A percentile compares a stretch with the other conserved stretches of the same genome.
Evolutionary conservation across 2,888 invertebrate species (phyloP).

Genomic region (Athetis lepigone): DNA sequence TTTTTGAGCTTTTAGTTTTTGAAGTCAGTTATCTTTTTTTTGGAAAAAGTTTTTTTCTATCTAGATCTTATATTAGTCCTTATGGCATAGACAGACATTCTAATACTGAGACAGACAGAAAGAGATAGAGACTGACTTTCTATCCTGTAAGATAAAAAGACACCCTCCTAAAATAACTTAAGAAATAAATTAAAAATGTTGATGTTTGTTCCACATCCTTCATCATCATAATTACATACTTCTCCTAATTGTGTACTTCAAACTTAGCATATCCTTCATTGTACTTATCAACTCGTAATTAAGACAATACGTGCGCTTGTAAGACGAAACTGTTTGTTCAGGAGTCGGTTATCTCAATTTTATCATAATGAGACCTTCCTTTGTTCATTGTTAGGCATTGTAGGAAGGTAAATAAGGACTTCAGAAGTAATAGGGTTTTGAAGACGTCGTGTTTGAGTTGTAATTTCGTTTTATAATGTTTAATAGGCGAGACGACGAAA

Average conservation of each 20-base stretch:
- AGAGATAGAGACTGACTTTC: too few relatives aligned
- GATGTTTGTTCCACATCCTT: neutral
- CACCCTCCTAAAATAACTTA: neutral
- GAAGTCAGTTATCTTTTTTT: too few relatives aligned
- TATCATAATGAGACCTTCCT: conserved; percentile 31
- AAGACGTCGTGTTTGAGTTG: conserved; percentile 8
- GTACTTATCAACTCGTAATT: conserved; percentile 20
- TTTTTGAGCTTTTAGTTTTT: too few relatives aligned
- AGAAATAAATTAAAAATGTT: neutral
- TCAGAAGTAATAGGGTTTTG: conserved; percentile 13
- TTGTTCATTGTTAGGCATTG: conserved; percentile 27
- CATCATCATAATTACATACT: neutral
- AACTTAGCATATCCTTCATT: neutral
- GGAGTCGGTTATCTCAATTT: conserved; percentile 38
- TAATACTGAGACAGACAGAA: too few relatives aligned
- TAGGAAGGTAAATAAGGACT: conserved; percentile 3
- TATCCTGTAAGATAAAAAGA: neutral
- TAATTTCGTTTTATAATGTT: conserved; percentile 3
- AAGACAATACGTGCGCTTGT: conserved; percentile 1
- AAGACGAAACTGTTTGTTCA: conserved; percentile 43
- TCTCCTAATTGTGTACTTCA: conserved; percentile 3
- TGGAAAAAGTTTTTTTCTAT: too few relatives aligned
- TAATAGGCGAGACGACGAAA: too few relatives aligned
- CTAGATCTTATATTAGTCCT: too few relatives aligned
- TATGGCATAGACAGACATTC: too few relatives aligned